Percentiles rank a stretch among this genome's conserved stretches.
Evolutionary conservation across 2,888 invertebrate species (phyloP).

Genomic region (Drosophila kambysellisi): DNA sequence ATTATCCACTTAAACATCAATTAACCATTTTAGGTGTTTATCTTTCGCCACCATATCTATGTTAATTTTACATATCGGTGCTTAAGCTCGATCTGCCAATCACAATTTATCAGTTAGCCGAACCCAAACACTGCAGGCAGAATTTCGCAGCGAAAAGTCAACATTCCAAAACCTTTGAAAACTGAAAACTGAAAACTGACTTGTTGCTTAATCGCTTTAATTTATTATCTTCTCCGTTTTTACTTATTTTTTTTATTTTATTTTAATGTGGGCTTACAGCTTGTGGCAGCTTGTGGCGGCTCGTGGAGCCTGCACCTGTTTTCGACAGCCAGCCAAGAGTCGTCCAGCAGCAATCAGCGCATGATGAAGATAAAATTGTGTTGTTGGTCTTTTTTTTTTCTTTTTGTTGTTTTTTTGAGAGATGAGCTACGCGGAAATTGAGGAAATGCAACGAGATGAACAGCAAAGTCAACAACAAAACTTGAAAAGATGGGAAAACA

Average conservation of each 20-base stretch:
- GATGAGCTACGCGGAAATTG: conserved; percentile 69
- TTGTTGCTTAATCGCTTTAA: conserved; percentile 36
- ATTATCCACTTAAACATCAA: neutral
- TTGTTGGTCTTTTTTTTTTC: conserved; percentile 15
- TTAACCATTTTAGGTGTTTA: neutral
- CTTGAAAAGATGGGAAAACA: conserved; percentile 30
- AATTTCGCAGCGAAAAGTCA: conserved; percentile 16
- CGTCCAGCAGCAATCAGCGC: conserved; percentile 20
- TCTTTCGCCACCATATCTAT: neutral
- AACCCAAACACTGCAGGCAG: conserved; percentile 8
- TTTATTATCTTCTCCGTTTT: conserved; percentile 5
- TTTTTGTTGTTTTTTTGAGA: conserved; percentile 25
- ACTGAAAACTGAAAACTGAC: conserved; percentile 4
- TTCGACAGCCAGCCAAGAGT: conserved; percentile 25
- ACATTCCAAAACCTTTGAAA: conserved; percentile 15
- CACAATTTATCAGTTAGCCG: conserved; percentile 11
- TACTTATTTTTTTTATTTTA: neutral
- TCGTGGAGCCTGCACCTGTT: conserved; percentile 42
- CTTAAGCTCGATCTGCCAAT: conserved; percentile 3
- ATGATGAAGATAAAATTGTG: conserved; percentile 19
- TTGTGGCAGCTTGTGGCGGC: neutral
- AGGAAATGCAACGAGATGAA: conserved; percentile 67
- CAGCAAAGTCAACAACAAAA: conserved; percentile 52
- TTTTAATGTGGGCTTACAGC: neutral
- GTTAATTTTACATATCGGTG: neutral